phyloP scores from a whole-genome alignment of 2,797 vertebrate species.

The Cheirogaleus major region DNA sequence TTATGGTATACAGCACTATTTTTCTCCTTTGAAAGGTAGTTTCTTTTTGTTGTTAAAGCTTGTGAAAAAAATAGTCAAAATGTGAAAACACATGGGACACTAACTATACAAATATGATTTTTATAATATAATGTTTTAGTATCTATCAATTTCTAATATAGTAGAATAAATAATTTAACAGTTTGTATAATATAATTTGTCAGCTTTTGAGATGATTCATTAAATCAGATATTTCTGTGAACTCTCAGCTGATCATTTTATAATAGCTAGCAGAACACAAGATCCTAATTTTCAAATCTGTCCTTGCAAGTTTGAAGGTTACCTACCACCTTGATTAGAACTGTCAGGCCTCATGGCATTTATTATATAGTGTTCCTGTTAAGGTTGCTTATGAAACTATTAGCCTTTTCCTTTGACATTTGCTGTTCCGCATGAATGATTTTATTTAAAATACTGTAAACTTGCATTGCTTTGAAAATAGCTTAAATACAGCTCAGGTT shows the following conservation, averaged over 20 bases:
- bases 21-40: constrained; percentile 14
- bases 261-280: constrained; percentile 49
- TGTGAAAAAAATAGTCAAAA: background rate
- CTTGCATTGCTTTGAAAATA: constrained; percentile 72
- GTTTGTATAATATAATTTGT: background rate
- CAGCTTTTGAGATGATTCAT: constrained; percentile 46
- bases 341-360: constrained; percentile 70
- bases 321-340: constrained; percentile 73
- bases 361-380: constrained; percentile 74
- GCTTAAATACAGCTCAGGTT: constrained; percentile 68
- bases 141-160: background rate
- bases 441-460: constrained; percentile 70
- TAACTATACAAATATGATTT: background rate
- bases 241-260: constrained; percentile 59
- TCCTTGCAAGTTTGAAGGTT: constrained; percentile 82
- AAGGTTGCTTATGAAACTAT: constrained; percentile 76
- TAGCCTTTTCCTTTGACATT: constrained; percentile 83
- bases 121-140: background rate
- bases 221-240: constrained; percentile 60
- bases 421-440: constrained; percentile 79
- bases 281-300: constrained; percentile 44
- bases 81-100: background rate
- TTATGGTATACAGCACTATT: background rate
- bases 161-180: background rate
- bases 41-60: background rate